These are phyloP conservation scores for Lamprologus speciosus DNA, from an alignment of 2,113 vertebrate species.

Conservation along the genomic window DNA sequence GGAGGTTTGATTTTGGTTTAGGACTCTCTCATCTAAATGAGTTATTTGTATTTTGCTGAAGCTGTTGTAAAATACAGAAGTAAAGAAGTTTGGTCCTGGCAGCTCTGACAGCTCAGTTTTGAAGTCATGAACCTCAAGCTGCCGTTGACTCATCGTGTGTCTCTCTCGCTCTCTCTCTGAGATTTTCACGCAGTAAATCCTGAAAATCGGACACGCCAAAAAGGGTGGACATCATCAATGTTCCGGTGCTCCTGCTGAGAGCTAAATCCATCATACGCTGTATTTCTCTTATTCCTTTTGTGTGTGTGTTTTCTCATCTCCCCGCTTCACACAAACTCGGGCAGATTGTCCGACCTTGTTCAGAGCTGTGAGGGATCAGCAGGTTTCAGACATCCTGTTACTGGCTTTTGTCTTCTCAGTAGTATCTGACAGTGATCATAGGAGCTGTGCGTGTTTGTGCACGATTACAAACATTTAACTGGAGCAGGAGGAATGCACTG, in stretches of 20 bases:
- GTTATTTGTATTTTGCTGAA: background rate
- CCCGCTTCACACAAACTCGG: background rate
- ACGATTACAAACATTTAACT: background rate
- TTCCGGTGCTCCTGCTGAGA: slow-evolving; percentile 26
- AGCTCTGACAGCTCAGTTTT: background rate
- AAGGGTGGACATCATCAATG: slow-evolving; percentile 29
- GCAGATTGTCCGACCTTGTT: background rate
- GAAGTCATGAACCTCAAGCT: background rate
- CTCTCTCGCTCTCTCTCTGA: background rate
- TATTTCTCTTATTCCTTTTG: background rate
- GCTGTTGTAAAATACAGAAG: background rate
- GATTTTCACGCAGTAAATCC: slow-evolving; percentile 24
- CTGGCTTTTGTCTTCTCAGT: background rate
- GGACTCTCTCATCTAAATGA: background rate
- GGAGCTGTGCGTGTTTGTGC: background rate
- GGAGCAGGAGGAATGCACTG: background rate
- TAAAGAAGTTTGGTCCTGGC: background rate
- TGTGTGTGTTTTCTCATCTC: background rate
- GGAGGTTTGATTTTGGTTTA: background rate
- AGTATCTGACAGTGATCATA: background rate
- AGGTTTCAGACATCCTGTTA: background rate
- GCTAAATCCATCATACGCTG: slow-evolving; percentile 39
- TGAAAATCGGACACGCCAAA: slow-evolving; percentile 1
- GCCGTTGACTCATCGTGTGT: background rate
- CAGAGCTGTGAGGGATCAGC: slow-evolving; percentile 1